A percentile compares a stretch with the other conserved stretches of the same genome.
Conservation (phyloP, 1,140 invertebrate genomes). For the Gryon sp. region DNA sequence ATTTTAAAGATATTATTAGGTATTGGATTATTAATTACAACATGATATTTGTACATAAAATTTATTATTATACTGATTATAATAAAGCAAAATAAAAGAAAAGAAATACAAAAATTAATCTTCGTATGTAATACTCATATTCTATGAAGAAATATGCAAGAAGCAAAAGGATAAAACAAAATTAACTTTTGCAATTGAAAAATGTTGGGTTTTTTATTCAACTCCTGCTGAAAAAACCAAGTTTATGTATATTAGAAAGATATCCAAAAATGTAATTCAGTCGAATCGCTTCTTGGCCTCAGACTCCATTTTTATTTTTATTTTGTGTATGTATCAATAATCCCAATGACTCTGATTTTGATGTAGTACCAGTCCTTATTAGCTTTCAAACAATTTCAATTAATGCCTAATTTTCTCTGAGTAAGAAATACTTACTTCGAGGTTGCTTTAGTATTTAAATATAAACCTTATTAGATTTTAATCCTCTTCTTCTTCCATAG, state of each 20-base stretch:
- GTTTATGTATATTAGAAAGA: slow-evolving; percentile 45
- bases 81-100: too few species aligned
- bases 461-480: slow-evolving; percentile 51
- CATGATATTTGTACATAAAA: too few species aligned
- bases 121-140: too few species aligned
- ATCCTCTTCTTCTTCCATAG: slow-evolving; percentile 78
- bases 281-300: slow-evolving; percentile 68
- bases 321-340: slow-evolving; percentile 12
- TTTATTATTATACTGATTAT: too few species aligned
- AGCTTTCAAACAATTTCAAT: slow-evolving; percentile 64
- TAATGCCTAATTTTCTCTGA: slow-evolving; percentile 7
- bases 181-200: slow-evolving; percentile 9
- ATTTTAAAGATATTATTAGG: too few species aligned
- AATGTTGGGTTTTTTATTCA: slow-evolving; percentile 63
- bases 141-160: not conserved
- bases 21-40: too few species aligned
- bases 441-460: slow-evolving; percentile 14
- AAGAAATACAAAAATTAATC: too few species aligned
- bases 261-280: slow-evolving; percentile 16
- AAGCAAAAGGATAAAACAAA: not conserved
- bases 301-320: slow-evolving; percentile 13
- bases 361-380: slow-evolving; percentile 75
- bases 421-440: slow-evolving; percentile 58
- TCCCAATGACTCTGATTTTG: not conserved
- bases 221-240: slow-evolving; percentile 70